A percentile compares a stretch with the other conserved stretches of the same genome.
These are phyloP conservation scores for Vespertilio murinus DNA, from an alignment of 2,797 vertebrate species.

Conservation along the genomic window DNA sequence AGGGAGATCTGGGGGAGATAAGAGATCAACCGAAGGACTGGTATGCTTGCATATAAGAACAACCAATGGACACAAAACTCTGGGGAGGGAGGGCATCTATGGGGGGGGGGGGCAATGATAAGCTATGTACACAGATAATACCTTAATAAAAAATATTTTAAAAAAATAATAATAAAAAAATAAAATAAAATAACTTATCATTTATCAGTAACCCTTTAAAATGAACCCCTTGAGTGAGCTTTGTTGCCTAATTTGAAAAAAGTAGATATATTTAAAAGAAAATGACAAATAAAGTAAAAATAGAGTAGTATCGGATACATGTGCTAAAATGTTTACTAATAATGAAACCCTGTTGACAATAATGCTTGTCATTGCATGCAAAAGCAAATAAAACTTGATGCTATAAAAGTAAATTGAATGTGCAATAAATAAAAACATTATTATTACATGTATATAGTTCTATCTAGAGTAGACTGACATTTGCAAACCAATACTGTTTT, in stretches of 20 bases:
- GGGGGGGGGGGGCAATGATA: too few relatives aligned
- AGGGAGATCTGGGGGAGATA: too few relatives aligned
- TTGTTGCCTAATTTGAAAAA: background rate
- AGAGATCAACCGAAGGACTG: too few relatives aligned
- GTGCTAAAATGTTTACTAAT: background rate
- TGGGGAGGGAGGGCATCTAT: too few relatives aligned
- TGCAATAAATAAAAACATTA: background rate
- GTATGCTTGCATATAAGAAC: too few relatives aligned
- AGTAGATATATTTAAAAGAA: background rate
- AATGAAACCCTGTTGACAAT: background rate
- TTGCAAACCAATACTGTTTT: background rate
- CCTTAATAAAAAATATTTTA: too few relatives aligned
- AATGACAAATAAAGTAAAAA: background rate
- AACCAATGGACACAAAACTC: too few relatives aligned
- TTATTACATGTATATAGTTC: background rate
- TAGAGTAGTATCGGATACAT: background rate
- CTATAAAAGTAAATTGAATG: conserved; percentile 5
- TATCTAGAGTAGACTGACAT: background rate
- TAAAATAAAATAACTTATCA: background rate
- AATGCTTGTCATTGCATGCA: background rate
- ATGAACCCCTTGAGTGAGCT: fast-evolving
- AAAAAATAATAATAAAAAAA: too few relatives aligned
- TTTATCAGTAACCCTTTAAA: background rate
- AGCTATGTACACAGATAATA: too few relatives aligned
- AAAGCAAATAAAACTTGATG: background rate